Evolutionary conservation across 1,140 invertebrate species (phyloP).

Genomic region (Rhopalosiphum padi): DNA sequence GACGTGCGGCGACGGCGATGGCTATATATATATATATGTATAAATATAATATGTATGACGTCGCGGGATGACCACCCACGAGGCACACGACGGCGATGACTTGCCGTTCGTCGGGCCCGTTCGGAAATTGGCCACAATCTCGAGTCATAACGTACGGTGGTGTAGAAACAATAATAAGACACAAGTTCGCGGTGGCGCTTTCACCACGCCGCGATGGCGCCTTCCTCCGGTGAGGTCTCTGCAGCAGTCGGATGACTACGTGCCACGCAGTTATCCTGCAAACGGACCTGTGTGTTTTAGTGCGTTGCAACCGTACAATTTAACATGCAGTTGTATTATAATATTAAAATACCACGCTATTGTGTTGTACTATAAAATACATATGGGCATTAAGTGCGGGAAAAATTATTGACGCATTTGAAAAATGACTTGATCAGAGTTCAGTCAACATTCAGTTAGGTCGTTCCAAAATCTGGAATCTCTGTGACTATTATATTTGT

Average conservation of each 20-base stretch:
- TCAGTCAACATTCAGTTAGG: not conserved
- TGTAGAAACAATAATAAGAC: conserved; percentile 37
- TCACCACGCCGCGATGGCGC: conserved; percentile 39
- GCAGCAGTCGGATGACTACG: not conserved
- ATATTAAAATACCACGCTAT: not conserved
- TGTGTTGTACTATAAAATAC: not conserved
- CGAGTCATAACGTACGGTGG: conserved; percentile 25
- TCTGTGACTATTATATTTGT: not conserved
- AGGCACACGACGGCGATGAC: conserved; percentile 53
- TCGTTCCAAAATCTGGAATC: not conserved
- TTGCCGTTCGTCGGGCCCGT: conserved; percentile 12
- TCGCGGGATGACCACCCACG: conserved; percentile 37
- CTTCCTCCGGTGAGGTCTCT: conserved; percentile 30
- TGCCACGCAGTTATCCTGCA: not conserved
- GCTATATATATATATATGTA: not conserved
- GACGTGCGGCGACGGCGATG: not conserved
- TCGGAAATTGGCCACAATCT: conserved; percentile 55
- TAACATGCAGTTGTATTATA: not conserved
- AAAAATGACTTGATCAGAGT: not conserved
- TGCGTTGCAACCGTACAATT: not conserved
- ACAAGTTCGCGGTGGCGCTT: conserved; percentile 56
- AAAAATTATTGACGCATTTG: not conserved
- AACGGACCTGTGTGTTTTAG: not conserved
- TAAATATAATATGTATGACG: not conserved
- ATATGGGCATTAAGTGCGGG: not conserved